A percentile compares a stretch with the other conserved stretches of the same genome.
These are phyloP conservation scores for Drosophila siamana DNA, from an alignment of 2,888 invertebrate species.

Conservation along the genomic window DNA sequence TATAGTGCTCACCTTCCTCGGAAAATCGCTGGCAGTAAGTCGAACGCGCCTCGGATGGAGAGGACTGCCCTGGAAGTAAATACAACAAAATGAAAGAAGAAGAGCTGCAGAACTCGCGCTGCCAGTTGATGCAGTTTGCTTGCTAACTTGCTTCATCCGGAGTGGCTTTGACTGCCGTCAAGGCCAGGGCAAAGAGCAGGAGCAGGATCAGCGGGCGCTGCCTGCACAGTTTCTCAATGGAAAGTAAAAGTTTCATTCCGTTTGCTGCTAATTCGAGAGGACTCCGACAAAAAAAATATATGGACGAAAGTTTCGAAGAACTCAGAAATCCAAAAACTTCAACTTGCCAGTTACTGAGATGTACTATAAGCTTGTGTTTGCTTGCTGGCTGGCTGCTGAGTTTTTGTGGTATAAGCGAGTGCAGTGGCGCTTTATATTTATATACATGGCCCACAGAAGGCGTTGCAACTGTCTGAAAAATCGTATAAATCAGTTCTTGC, in stretches of 20 bases:
- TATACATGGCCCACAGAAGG: not conserved
- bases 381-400: slow-evolving; percentile 9
- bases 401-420: slow-evolving; percentile 13
- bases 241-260: slow-evolving; percentile 66
- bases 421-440: slow-evolving; percentile 54
- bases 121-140: not conserved
- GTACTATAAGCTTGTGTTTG: slow-evolving; percentile 12
- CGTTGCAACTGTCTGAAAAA: slow-evolving; percentile 55
- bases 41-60: slow-evolving; percentile 17
- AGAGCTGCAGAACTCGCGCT: slow-evolving; percentile 10
- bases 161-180: not conserved
- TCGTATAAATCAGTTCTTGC: slow-evolving; percentile 70
- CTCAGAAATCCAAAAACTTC: slow-evolving; percentile 40
- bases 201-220: not conserved
- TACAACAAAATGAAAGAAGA: not conserved
- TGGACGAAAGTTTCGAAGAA: slow-evolving; percentile 18
- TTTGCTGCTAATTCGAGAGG: slow-evolving; percentile 35
- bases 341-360: slow-evolving; percentile 19
- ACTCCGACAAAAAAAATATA: slow-evolving; percentile 33
- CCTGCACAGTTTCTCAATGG: slow-evolving; percentile 26
- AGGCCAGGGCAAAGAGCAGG: not conserved
- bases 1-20: slow-evolving; percentile 20
- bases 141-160: slow-evolving; percentile 20
- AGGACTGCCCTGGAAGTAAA: slow-evolving; percentile 23
- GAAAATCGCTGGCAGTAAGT: slow-evolving; percentile 25